phyloP scores from a whole-genome alignment of 1,140 invertebrate genomes.

The Phymorhynchus buccinoides region DNA sequence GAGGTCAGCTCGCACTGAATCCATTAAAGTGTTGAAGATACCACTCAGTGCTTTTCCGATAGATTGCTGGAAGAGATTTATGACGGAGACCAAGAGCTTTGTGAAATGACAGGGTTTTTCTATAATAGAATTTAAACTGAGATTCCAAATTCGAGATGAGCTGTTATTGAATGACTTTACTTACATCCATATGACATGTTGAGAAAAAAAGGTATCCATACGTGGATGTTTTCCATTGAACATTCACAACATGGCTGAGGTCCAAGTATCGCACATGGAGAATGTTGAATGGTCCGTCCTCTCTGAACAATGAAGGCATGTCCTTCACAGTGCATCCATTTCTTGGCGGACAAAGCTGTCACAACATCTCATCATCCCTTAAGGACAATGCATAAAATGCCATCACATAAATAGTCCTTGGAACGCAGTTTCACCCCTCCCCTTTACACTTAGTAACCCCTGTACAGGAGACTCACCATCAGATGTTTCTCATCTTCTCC shows the following conservation, averaged over 20 bases:
- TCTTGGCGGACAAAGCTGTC: constrained; percentile 27
- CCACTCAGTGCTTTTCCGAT: constrained; percentile 34
- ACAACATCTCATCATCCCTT: constrained; percentile 42
- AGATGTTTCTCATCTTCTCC: constrained; percentile 37
- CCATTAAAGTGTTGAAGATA: neutral
- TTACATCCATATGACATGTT: constrained; percentile 29
- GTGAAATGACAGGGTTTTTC: constrained; percentile 2
- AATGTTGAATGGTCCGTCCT: neutral
- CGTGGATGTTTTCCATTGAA: neutral
- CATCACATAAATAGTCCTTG: constrained; percentile 40
- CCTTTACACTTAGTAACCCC: constrained; percentile 31
- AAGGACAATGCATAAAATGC: constrained; percentile 36
- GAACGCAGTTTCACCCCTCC: constrained; percentile 26
- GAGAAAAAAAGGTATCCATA: constrained; percentile 35
- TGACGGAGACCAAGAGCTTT: neutral
- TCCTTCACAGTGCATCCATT: constrained; percentile 31
- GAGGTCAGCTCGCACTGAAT: constrained; percentile 3
- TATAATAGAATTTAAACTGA: constrained; percentile 32
- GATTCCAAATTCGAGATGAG: constrained; percentile 26
- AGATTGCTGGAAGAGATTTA: constrained; percentile 32
- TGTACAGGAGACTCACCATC: neutral
- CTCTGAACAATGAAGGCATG: constrained; percentile 34
- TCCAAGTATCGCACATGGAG: constrained; percentile 36
- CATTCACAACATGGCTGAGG: neutral
- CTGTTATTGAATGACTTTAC: neutral